Evolutionary conservation across 2,797 vertebrate genomes (phyloP).

Genomic region (Enteromius viviparus): DNA sequence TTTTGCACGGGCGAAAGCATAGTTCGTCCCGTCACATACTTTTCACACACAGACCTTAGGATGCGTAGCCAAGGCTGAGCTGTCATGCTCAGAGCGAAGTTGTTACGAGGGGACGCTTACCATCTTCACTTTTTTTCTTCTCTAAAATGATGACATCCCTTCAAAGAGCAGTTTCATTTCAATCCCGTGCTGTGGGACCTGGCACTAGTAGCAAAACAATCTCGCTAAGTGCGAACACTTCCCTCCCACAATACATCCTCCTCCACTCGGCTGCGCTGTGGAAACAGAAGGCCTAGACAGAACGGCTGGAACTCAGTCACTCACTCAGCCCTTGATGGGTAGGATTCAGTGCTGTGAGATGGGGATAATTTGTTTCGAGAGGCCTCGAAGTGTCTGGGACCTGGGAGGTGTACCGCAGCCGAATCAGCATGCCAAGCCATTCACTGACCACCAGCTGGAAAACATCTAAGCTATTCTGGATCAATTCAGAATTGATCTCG

Average conservation of each 20-base stretch:
- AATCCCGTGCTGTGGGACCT: constrained; percentile 62
- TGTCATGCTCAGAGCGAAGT: constrained; percentile 16
- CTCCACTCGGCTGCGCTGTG: constrained; percentile 32
- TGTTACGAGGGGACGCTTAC: constrained; percentile 39
- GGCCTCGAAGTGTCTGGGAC: constrained; percentile 42
- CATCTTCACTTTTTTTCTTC: constrained; percentile 57
- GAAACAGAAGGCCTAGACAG: constrained; percentile 47
- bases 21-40: background rate
- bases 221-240: constrained; percentile 66
- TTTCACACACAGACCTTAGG: constrained; percentile 1
- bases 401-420: constrained; percentile 70
- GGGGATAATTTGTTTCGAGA: constrained; percentile 48
- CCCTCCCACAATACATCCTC: constrained; percentile 38
- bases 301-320: constrained; percentile 34
- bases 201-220: constrained; percentile 68
- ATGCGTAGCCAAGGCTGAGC: constrained; percentile 24
- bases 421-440: constrained; percentile 74
- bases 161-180: constrained; percentile 62
- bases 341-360: constrained; percentile 38
- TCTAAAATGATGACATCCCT: constrained; percentile 70
- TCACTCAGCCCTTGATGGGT: constrained; percentile 26
- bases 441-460: constrained; percentile 80
- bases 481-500: constrained; percentile 79
- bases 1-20: background rate
- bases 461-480: constrained; percentile 78